Base-by-base conservation (phyloP, 2,888 invertebrate species). In the Acleris holmiana region DNA sequence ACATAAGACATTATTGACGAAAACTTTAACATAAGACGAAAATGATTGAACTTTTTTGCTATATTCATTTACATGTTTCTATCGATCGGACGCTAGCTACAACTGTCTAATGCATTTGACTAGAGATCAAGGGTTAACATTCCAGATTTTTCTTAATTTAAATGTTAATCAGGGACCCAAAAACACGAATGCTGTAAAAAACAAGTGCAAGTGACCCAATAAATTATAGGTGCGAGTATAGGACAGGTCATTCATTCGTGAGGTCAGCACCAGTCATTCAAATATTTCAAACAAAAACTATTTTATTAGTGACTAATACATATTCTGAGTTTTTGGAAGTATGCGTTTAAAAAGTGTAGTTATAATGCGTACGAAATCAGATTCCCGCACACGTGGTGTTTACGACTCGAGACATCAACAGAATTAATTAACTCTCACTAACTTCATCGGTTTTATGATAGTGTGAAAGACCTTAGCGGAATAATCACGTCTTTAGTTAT, bases 121-220 rank as follows among this genome's bases (percentile, higher is more conserved):
- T 44, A 29, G 44, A 25, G 44, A 17, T 55, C 60, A 55, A 59
- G 47, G 46, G 44, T 60, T 46, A 50, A 35, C 8, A 23, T 59
- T 46, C 35, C 8, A 40, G 54, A 49, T 55, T 56, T 18, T 19
- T 2, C 29, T 48, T 48, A 51, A 23, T 18, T 48, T n/a, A 49
- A 44, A 8, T 44, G 64, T 59, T 65, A 65, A 65, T 59, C 40
- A 50, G 40, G 44, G 17, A 48, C 54, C 49, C 41, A 29, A 49
- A 47, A 46, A 58, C 51, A 53, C 35, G 29, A 21, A 29, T 46
- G 25, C 41, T 44, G 13, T 55, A 40, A 41, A n/a, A 57, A 46
- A 58, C 25, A 53, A 65, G 64, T 54, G 15, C 25, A 21, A 44
- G 59, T 44, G 47, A 46, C 21, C 47, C 6, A 44, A 15, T 54